Evolutionary conservation across 2,888 invertebrate genomes (phyloP).

Genomic region (Tribolium freemani): DNA sequence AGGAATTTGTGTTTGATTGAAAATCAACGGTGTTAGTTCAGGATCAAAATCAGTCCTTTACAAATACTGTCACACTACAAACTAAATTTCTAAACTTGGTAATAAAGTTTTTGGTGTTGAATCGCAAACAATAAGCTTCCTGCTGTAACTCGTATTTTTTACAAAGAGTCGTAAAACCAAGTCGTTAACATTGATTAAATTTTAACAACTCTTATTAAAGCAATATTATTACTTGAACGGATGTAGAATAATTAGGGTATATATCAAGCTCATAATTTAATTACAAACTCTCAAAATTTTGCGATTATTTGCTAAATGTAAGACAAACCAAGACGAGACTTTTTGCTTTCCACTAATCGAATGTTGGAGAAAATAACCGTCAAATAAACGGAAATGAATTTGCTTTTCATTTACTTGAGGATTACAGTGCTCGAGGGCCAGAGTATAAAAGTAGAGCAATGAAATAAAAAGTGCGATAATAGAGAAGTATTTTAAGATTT

Average conservation of each 20-base stretch:
- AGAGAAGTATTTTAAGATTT: too few species aligned
- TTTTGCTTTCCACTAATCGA: neutral
- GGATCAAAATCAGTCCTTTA: neutral
- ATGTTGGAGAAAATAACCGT: too few species aligned
- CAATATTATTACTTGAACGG: neutral
- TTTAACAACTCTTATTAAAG: slow-evolving; percentile 3
- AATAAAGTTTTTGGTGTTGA: slow-evolving; percentile 1
- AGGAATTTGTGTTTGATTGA: neutral
- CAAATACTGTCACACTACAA: neutral
- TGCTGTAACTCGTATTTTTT: slow-evolving; percentile 13
- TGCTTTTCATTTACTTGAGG: too few species aligned
- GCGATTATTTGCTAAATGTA: neutral
- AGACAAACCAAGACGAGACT: neutral
- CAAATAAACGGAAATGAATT: too few species aligned
- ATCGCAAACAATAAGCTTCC: slow-evolving; percentile 1
- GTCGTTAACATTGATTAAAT: slow-evolving; percentile 23
- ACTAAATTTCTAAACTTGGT: neutral
- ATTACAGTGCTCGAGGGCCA: neutral
- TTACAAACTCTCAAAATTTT: neutral
- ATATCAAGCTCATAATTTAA: neutral
- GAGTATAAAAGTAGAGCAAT: neutral
- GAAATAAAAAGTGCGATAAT: too few species aligned
- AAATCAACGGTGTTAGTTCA: neutral
- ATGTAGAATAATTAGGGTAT: neutral
- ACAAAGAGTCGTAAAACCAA: neutral